These are phyloP conservation scores for Heterodera filipjevi DNA, from an alignment of 2,888 invertebrate species.

Conservation along the genomic window DNA sequence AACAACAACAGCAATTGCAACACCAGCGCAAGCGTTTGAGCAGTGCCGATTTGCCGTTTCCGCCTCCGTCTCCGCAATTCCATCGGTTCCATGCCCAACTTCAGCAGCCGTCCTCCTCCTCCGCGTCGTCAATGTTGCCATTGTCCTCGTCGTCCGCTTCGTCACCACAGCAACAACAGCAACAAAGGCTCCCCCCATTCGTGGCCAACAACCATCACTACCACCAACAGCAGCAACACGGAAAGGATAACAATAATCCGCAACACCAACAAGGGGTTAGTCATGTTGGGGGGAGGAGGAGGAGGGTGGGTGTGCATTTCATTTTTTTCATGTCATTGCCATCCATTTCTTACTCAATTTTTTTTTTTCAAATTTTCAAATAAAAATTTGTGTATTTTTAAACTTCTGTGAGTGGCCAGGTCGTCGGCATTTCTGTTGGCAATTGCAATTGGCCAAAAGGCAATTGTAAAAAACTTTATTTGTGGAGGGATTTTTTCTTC, in stretches of 20 bases:
- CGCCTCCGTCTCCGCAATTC: neutral
- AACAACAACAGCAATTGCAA: neutral
- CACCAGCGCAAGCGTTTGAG: neutral
- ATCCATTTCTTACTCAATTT: no score
- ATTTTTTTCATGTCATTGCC: no score
- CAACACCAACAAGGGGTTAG: neutral
- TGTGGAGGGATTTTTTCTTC: no score
- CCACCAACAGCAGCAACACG: neutral
- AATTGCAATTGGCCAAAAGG: no score
- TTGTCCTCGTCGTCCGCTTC: neutral
- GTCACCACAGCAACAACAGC: conserved; percentile 1
- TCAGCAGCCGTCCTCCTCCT: neutral
- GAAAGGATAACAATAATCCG: neutral
- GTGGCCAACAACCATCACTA: neutral
- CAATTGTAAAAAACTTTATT: no score
- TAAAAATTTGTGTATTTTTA: no score
- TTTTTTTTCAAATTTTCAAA: no score
- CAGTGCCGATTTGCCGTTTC: conserved; percentile 13
- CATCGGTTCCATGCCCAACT: neutral
- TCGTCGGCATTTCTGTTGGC: no score
- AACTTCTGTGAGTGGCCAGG: no score
- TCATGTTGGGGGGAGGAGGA: neutral
- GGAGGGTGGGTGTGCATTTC: no score
- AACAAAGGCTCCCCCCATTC: neutral
- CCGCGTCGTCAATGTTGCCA: no score